Evolutionary conservation across 1,140 invertebrate genomes (phyloP), one percentile per base, ranked within the genome.

Genomic region (Capitella teleta): DNA sequence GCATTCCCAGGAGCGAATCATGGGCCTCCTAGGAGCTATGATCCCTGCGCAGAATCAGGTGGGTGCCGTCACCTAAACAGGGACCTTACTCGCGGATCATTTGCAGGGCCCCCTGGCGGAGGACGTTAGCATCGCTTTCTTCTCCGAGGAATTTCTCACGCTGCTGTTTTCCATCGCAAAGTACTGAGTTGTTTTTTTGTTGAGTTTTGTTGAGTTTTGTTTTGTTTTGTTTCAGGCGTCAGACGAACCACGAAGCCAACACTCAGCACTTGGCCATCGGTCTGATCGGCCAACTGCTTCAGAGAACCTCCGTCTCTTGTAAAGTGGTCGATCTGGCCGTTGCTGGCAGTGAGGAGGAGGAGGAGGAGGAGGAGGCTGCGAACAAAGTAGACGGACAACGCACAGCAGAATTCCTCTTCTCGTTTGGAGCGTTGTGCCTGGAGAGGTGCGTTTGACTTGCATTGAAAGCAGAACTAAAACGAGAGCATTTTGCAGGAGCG

Each of bases 1-100:
- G 14, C 63, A 70, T 43, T 64, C 63, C 3, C 68, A 71, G 49
- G 66, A 69, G 54, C 65, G 66, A 47, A 63, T 71, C 40, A 68
- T 71, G 63, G 67, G 67, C 56, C 51, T 71, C 47, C 58, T 69
- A 6, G 68, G 68, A 6, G 62, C 63, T 6, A 63, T 69, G 57
- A 64, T 68, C 24, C 61, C 64, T 38, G 43, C 50, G 37, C 60
- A 61, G 43, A 52, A 54, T 47, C 59, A 64, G 52, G 63, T 61
- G 8, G 28, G 10, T 18, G 4, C 38, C 19, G 14, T 24, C 42
- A 48, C 37, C 30, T 25, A 40, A 40, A 40, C 14, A 21, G n/a
- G 19, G 5, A 21, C 36, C 12, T 21, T 4, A 38, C 12, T 16
- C n/a, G n/a, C 1, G 38, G 5, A 19, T 40, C n/a, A 0, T 2